Base-by-base conservation (phyloP, 2,797 vertebrate species). In the Crocidura indochinensis region DNA sequence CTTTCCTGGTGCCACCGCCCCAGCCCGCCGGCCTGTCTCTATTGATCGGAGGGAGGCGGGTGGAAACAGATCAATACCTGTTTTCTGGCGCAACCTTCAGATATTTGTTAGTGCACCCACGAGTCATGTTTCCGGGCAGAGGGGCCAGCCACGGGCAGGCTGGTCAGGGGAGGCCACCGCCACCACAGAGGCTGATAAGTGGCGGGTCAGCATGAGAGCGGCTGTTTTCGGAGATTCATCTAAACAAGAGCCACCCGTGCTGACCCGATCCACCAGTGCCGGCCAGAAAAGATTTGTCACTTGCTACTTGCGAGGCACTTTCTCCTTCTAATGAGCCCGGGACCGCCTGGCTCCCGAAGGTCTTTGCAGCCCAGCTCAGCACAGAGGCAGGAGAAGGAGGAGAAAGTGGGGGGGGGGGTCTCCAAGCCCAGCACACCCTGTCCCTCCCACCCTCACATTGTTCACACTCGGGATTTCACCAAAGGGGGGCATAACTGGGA, bases 111-210 rank as follows among this genome's bases (percentile, higher is more conserved):
- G 94, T 93, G 96, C 95, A 65, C 85, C 84, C 47, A 74, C 69
- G 74, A 90, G 94, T 97, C 95, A 62, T 97, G 97, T 96, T 96
- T 97, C 88, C 62, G 93, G 91, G 91, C 62, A 47, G 64, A 86
- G 56, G 76, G 84, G 76, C 83, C 90, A 4, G 15, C 12, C 76
- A 88, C 86, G 19, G 83, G 93, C 78, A 53, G 81, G 53, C 17
- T 62, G 60, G 22, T 62, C 22, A 62, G 22, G 2, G 91, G 94
- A 95, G 94, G 92, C 90, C 22, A 31, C 53, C 86, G 38, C 38
- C 38, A 38, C 90, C 27, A 20, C 76, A 67, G 44, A 87, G 92
- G 96, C 76, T 90, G 95, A 88, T 91, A 94, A 94, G 92, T 84
- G 89, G 89, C 85, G 65, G 88, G 80, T 90, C 92, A 87, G 71